Base-by-base conservation (phyloP, 2,797 vertebrate species). In the Myotis myotis region DNA sequence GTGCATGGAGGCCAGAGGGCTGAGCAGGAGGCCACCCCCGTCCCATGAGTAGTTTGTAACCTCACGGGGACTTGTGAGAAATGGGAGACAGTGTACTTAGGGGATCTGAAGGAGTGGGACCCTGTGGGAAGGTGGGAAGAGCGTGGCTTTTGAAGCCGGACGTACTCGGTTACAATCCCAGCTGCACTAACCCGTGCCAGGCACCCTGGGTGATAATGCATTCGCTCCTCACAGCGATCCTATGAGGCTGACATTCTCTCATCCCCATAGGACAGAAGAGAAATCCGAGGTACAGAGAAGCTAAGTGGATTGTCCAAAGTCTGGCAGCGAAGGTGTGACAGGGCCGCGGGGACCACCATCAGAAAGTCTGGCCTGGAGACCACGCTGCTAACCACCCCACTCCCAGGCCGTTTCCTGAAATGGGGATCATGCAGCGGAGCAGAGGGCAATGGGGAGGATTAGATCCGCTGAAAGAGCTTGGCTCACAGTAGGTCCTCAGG, bases 381-480 rank as follows among this genome's bases (percentile, higher is more conserved):
- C 0, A 0, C 6, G n/a, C n/a, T 12, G 44, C 66, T 51, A 22
- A 22, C 19, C 4, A 6, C 22, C 6, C 2, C 2, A 1, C 38
- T 47, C 62, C 71, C 8, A 55, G 41, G 15, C 41, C 81, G 72
- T 53, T 62, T 82, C 80, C 28, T 19, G 68, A 78, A 17, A 16
- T 62, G 51, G 71, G 22, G 38, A 19, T 64, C 3, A 28, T 33
- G 25, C 57, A 33, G 19, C 25, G 25, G 30, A 76, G 41, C 23
- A 23, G 33, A 41, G 16, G 28, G 51, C 25, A 13, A 0, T 8
- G 7, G 88, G 30, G 30, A 81, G 16, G 44, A 60, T n/a, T 4
- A 44, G 5, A 1, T 19, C n/a, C 17, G 6, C 9, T n/a, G 23
- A 12, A 76, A 78, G 53, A 22, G 23, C 64, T 51, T 10, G 23